Conservation (phyloP, 2,113 vertebrate genomes). For the Romanogobio albipinnatus region DNA sequence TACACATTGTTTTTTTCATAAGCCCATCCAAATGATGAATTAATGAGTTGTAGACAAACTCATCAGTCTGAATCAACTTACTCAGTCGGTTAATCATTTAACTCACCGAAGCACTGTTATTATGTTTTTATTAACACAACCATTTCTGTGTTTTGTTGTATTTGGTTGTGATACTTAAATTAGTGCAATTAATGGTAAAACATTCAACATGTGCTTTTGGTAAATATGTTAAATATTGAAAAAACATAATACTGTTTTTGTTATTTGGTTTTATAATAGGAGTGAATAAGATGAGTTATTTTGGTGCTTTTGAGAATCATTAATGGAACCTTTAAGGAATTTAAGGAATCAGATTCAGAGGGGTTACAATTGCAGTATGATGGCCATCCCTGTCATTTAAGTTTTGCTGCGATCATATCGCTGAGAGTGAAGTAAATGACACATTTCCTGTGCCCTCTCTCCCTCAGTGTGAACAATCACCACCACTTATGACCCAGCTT, state of each 20-base stretch:
- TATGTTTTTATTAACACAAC: background rate
- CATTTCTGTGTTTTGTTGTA: background rate
- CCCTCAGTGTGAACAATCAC: slow-evolving; percentile 46
- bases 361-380: background rate
- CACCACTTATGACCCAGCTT: slow-evolving; percentile 37
- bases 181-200: background rate
- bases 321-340: background rate
- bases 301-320: background rate
- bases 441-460: slow-evolving; percentile 29
- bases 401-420: background rate
- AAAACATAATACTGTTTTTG: background rate
- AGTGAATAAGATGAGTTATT: background rate
- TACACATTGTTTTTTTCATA: no score
- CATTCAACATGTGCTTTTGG: background rate
- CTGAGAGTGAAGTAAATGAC: slow-evolving; percentile 37
- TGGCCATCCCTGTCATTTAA: background rate
- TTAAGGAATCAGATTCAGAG: background rate
- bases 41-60: no score
- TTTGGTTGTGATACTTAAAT: background rate
- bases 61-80: no score
- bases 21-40: no score
- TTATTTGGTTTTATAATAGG: background rate
- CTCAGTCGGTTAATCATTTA: no score
- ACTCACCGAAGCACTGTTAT: no score
- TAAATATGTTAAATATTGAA: background rate